phyloP scores from a whole-genome alignment of 2,797 vertebrate genomes.

The Cryptoprocta ferox region DNA sequence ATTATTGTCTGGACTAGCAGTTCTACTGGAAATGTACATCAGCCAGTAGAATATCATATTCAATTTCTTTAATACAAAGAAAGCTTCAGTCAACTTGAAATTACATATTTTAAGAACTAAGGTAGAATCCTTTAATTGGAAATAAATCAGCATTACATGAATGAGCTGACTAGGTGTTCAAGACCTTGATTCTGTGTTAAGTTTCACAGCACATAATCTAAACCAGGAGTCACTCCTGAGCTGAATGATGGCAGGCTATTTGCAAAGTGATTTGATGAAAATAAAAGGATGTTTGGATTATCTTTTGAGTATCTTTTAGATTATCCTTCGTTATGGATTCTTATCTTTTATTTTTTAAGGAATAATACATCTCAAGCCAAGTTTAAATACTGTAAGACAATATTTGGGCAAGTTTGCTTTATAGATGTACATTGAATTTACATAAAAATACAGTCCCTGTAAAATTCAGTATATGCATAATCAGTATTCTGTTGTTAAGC shows the following conservation, averaged over 20 bases:
- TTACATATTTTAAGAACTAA: slow-evolving; percentile 12
- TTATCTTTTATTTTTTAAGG: not conserved
- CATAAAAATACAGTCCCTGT: not conserved
- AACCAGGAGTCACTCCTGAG: not conserved
- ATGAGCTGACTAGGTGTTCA: not conserved
- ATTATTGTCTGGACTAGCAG: not conserved
- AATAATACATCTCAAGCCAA: not conserved
- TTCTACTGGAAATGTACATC: not conserved
- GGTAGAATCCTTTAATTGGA: not conserved
- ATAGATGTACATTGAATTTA: not conserved
- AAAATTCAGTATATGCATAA: not conserved
- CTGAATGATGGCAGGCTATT: not conserved
- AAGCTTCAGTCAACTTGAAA: not conserved
- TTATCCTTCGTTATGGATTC: not conserved
- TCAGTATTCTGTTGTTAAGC: not conserved
- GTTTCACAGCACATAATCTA: not conserved
- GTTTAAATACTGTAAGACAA: not conserved
- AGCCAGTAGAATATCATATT: not conserved
- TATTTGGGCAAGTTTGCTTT: slow-evolving; percentile 2
- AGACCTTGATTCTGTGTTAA: not conserved
- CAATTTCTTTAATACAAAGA: not conserved
- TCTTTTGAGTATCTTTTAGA: not conserved
- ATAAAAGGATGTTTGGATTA: not conserved
- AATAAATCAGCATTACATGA: not conserved
- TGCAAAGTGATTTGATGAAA: not conserved